Conservation (phyloP, 2,888 invertebrate genomes). For the Chloroclysta siterata region DNA sequence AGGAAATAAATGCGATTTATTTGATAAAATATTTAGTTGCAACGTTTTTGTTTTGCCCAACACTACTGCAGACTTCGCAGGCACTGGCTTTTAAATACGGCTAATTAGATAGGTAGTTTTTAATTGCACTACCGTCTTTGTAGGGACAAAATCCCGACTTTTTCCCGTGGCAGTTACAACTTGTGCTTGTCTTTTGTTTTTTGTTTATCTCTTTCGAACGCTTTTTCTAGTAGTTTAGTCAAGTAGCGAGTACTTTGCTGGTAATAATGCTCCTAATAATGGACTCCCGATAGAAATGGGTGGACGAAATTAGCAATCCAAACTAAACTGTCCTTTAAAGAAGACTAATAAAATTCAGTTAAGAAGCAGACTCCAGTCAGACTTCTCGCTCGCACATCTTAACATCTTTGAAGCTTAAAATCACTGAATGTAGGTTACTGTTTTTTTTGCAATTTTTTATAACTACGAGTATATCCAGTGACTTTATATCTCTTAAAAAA, state of each 20-base stretch:
- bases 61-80: slow-evolving; percentile 43
- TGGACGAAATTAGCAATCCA: too few relatives aligned
- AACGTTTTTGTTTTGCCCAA: slow-evolving; percentile 55
- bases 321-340: too few relatives aligned
- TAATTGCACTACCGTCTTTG: slow-evolving; percentile 21
- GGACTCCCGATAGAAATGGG: too few relatives aligned
- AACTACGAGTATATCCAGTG: too few relatives aligned
- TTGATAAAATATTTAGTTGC: slow-evolving; percentile 65
- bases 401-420: too few relatives aligned
- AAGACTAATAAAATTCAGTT: too few relatives aligned
- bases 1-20: slow-evolving; percentile 62
- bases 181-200: background rate
- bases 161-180: slow-evolving; percentile 3
- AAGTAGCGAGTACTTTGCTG: background rate
- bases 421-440: too few relatives aligned
- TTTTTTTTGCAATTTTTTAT: too few relatives aligned
- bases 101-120: slow-evolving; percentile 23
- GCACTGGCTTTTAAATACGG: slow-evolving; percentile 29
- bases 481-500: too few relatives aligned
- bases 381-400: too few relatives aligned
- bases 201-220: background rate
- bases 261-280: background rate
- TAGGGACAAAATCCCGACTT: slow-evolving; percentile 1
- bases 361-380: too few relatives aligned
- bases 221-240: background rate